Base-by-base conservation (phyloP, 2,888 invertebrate species). In the Amorpha juglandis region DNA sequence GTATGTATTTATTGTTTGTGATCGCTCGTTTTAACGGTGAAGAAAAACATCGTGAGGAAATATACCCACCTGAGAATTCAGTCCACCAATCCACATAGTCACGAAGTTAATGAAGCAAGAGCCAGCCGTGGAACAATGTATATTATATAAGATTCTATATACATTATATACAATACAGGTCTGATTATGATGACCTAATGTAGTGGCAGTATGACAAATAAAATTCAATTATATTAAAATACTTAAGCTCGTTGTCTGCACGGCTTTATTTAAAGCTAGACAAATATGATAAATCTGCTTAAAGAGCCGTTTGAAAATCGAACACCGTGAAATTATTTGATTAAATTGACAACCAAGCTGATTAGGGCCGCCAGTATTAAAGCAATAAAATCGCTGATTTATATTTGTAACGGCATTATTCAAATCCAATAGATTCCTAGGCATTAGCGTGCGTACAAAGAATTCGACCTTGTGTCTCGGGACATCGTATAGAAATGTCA, bases 401-500 rank as follows among this genome's bases (percentile, higher is more conserved):
- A 58, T 58, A 58, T 58, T 58, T 58, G 42, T 58, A 58, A 58
- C 58, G 58, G 58, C 42, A 38, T 58, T 58, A 58, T 58, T 58
- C 19, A 58, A 42, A 58, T 38, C 11, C 38, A 11, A 42, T 42
- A 42, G 42, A 48, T 67, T 27, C 48, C 62, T 69, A 62, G 51
- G 58, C 68, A 67, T 67, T 63, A 64, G 68, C 67, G 70, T 70
- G 71, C 70, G 73, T 67, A 55, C 38, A 45, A 12, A 47, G 47
- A 21, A 27, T 45, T 48, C 69, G 74, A 70, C 82, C 83, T 82
- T 83, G 80, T 69, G 45, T 63, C 65, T 70, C 68, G 66, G 68
- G 75, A 68, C 74, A 78, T 78, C 75, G 70, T 65, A 69, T 67
- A 70, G 70, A 84, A 90, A 91, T 91, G 90, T 83, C 88, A 89